Evolutionary conservation across 2,113 vertebrate genomes (phyloP), one percentile per base, ranked within the genome.

Genomic region (Bufo gargarizans): DNA sequence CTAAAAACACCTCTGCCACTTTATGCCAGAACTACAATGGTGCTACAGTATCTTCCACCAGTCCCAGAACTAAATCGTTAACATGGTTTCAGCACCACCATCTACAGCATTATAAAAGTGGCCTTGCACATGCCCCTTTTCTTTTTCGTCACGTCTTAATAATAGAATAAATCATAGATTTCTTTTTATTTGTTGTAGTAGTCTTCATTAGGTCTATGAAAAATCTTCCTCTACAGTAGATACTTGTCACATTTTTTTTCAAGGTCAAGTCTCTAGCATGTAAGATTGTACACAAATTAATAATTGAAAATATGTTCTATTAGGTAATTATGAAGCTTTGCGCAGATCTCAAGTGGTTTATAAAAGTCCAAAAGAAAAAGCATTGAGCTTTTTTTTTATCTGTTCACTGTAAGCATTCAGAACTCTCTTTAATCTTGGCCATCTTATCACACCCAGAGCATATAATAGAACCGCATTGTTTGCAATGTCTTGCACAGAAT

Each of bases 321-420:
- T 55, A 69, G 65, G n/a, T 71, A 17, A 69, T 71, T 84, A 53
- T 14, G 14, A 69, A 47, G 20, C 13, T 84, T 84, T 69, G 69
- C 1, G 50, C 55, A 49, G 47, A 88, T 56, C 80, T 88, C 81
- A 77, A 87, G 71, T 77, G 16, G 49, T 56, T 59, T 81, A 63
- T 63, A 83, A 77, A 88, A 61, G 50, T 19, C 16, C n/a, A 83
- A 33, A 58, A 49, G 50, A 55, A 77, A 33, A 65, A 16, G 10
- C 49, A 56, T 33, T 84, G 14, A 53, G 82, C n/a, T 69, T 69
- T 77, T 78, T 84, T 77, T 84, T 56, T 78, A 19, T 78, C 72
- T 45, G 77, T 55, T 89, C 72, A 89, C 87, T 89, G 50, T 11
- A 58, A 55, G 61, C 81, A 89, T 89, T 89, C 81, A 89, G 84